Evolutionary conservation across 2,888 invertebrate genomes (phyloP), one percentile per base, ranked within the genome.

Genomic region (Dynastes tityus): DNA sequence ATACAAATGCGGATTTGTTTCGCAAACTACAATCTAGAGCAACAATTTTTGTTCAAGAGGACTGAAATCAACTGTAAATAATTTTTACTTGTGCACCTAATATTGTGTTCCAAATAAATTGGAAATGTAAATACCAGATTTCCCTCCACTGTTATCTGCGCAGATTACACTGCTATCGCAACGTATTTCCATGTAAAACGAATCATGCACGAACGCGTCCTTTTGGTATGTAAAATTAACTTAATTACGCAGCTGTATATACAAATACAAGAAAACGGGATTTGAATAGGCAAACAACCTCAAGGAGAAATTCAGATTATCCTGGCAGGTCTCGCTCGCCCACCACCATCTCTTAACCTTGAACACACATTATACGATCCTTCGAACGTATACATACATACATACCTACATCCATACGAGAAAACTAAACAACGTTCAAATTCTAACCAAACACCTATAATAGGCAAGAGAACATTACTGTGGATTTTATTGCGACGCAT

Each of bases 251-350:
- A 58, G 16, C 71, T 71, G 55, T 40, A 40, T 40, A 32, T 58
- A 40, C 71, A 71, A 71, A 53, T 71, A 71, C 55, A 58, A 58
- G 71, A 71, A 58, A 37, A 51, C 40, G 58, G 1, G 55, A 71
- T 71, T 71, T 71, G 71, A 71, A 71, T 71, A 71, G 58, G 29
- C 58, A 71, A 71, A 71, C 55, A 71, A 71, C 37, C 58, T 58
- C 71, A 55, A 71, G 58, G 71, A 71, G 71, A 71, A 71, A 58
- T 71, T 71, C 40, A 71, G 71, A 71, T 71, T 58, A 58, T 58
- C 55, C 58, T n/a, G 22, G 13, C 22, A 55, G 58, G n/a, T 11
- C 11, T 8, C 58, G 29, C 1, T 6, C 55, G 32, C 40, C 11
- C 51, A 8, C 32, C 53, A 8, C n/a, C 51, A 49, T n/a, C 53